Percentiles rank a stretch among this genome's conserved stretches.
Evolutionary conservation across 1,140 invertebrate genomes (phyloP).

Genomic region (Drosophila repletoides): DNA sequence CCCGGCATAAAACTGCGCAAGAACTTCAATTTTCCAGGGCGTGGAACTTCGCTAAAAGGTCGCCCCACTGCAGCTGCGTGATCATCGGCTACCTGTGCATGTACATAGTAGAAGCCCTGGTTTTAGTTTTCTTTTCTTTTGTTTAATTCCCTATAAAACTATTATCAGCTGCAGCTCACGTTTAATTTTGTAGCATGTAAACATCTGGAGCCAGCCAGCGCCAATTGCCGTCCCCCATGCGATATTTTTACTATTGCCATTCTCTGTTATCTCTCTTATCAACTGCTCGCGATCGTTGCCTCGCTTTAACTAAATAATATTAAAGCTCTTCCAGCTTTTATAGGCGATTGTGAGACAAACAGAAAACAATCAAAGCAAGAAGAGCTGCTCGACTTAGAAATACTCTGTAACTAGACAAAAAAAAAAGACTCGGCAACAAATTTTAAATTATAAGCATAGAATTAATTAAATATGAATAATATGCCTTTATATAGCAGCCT

Average conservation of each 20-base stretch:
- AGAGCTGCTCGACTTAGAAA: too few species aligned
- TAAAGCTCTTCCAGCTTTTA: not conserved
- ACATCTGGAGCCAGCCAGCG: constrained; percentile 2
- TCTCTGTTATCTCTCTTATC: not conserved
- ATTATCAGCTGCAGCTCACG: constrained; percentile 6
- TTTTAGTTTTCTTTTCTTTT: not conserved
- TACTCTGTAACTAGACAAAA: too few species aligned
- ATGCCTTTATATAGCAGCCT: too few species aligned
- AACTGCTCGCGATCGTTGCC: not conserved
- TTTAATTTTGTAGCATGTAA: constrained; percentile 5
- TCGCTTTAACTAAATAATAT: not conserved
- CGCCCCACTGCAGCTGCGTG: not conserved
- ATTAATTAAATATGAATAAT: too few species aligned
- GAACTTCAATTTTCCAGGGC: constrained; percentile 42
- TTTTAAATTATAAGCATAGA: too few species aligned
- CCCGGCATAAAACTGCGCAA: constrained; percentile 58
- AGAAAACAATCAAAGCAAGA: not conserved
- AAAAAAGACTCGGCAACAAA: too few species aligned
- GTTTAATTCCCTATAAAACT: not conserved
- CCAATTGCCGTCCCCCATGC: constrained; percentile 1
- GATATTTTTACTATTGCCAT: constrained; percentile 8
- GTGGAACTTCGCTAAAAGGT: constrained; percentile 37
- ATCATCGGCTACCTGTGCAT: constrained; percentile 1
- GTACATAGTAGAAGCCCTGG: not conserved
- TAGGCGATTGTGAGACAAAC: not conserved